Evolutionary conservation across 2,797 vertebrate genomes (phyloP), one percentile per base, ranked within the genome.

Genomic region (Rallus crepitans): DNA sequence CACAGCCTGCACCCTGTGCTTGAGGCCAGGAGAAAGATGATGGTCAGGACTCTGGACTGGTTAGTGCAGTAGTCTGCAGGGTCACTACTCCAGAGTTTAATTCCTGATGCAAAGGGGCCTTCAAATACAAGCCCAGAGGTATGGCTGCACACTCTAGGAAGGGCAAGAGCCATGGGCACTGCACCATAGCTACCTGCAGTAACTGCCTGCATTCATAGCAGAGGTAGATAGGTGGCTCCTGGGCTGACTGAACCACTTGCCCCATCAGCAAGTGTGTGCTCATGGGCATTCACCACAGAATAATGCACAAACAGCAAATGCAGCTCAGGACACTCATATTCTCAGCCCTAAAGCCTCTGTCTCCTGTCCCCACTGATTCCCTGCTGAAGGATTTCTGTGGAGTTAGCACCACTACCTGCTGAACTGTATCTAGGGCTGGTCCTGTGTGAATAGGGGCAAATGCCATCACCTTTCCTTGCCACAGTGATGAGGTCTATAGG

Each of bases 1-100:
- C 8, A 1, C 9, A 42, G 14, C 14, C 39, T 39, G 12, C 37
- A 48, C 28, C 19, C 21, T 3, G 5, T 0, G 0, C 11, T 31
- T 64, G 8, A 33, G 15, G 12, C 10, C 24, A 28, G 52, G 24
- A 93, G 6, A 23, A 76, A 63, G 31, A 42, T 9, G 27, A 11
- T 48, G 39, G 7, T 40, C 56, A 66, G 30, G 60, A n/a, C n/a
- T 60, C 48, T 56, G 57, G n/a, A n/a, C 39, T 30, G 13, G 19
- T 47, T 52, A 17, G 42, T 45, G 42, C 18, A 45, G 42, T 45
- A 45, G 30, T 68, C 39, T 86, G 39, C 68, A 82, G 59, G 18
- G 24, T 35, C 55, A 75, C 35, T n/a, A 23, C 16, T 5, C 9
- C 31, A 16, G n/a, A 35, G 55, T 70, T 83, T 5, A 0, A 1